Percentiles rank a stretch among this genome's conserved stretches.
Conservation (phyloP, 2,113 vertebrate species). For the Orcinus orca region DNA sequence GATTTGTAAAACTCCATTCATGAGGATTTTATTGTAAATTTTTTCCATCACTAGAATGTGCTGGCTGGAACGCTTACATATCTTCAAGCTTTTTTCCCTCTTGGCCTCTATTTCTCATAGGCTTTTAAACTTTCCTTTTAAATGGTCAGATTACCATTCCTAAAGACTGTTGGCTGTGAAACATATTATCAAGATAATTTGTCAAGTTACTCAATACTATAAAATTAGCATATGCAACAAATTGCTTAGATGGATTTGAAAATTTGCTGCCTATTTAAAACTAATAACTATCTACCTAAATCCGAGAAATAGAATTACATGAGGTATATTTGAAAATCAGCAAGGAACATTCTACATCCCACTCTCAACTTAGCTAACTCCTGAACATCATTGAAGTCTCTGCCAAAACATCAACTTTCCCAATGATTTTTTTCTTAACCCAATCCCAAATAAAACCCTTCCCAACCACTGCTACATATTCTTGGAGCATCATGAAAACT, state of each 20-base stretch:
- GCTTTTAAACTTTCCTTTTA: conserved; percentile 35
- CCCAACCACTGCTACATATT: background rate
- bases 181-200: conserved; percentile 38
- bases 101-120: conserved; percentile 30
- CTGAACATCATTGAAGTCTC: background rate
- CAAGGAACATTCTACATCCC: background rate
- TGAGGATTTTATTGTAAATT: conserved; percentile 40
- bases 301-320: background rate
- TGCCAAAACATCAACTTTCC: background rate
- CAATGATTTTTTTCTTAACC: background rate
- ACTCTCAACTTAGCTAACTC: background rate
- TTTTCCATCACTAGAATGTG: conserved; percentile 38
- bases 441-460: fast-evolving
- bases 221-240: conserved; percentile 9
- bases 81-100: background rate
- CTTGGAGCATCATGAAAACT: background rate
- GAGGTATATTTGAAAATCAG: background rate
- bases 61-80: background rate
- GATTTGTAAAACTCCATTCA: conserved; percentile 68
- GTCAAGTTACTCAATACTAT: background rate
- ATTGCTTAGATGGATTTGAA: background rate
- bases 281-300: background rate
- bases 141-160: background rate
- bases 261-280: background rate
- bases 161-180: conserved; percentile 1